These are phyloP conservation scores for Lutjanus campechanus DNA, from an alignment of 2,797 vertebrate genomes.

Conservation along the genomic window DNA sequence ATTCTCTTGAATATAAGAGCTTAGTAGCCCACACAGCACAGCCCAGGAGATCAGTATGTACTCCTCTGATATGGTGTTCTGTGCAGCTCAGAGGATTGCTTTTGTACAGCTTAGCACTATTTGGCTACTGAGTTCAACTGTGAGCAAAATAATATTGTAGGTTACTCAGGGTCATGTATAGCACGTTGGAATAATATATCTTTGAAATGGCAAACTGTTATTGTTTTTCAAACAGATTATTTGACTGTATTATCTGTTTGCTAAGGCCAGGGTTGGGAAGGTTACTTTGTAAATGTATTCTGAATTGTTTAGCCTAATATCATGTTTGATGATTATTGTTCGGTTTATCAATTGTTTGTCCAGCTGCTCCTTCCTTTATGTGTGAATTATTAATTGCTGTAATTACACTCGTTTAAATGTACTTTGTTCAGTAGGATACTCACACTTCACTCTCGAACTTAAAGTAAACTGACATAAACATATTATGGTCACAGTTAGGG, in stretches of 20 bases:
- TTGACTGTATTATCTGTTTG: neutral
- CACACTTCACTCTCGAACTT: too few relatives aligned
- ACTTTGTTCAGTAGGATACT: too few relatives aligned
- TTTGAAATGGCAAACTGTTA: neutral
- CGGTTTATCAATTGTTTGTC: too few relatives aligned
- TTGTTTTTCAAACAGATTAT: conserved; percentile 17
- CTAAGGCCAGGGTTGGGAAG: neutral
- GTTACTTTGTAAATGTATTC: too few relatives aligned
- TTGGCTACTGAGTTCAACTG: conserved; percentile 17
- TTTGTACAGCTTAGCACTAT: conserved; percentile 29
- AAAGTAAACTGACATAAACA: too few relatives aligned
- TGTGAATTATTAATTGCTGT: too few relatives aligned
- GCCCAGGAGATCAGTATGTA: conserved; percentile 56
- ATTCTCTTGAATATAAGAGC: conserved; percentile 68
- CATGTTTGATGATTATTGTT: too few relatives aligned
- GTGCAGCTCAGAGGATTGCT: conserved; percentile 49
- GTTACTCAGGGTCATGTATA: conserved; percentile 13
- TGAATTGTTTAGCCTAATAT: too few relatives aligned
- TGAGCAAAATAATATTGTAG: conserved; percentile 25
- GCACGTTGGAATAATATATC: neutral
- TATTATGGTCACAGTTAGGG: too few relatives aligned
- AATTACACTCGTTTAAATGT: too few relatives aligned
- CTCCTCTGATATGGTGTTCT: conserved; percentile 55
- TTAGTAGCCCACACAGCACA: conserved; percentile 68
- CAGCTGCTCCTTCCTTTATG: too few relatives aligned